Conservation (phyloP, 2,888 invertebrate species). For the Chrysina gloriosa region DNA sequence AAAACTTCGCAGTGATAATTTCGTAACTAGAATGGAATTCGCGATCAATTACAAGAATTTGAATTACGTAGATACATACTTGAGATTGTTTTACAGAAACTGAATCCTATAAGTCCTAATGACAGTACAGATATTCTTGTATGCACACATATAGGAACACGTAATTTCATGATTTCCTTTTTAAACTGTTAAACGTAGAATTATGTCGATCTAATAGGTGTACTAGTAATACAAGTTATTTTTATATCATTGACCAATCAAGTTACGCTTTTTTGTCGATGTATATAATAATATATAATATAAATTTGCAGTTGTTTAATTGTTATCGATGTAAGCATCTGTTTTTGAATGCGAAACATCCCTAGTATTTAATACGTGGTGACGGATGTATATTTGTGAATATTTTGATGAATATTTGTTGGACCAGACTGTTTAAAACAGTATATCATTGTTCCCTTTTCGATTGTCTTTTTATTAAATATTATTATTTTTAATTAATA, state of each 20-base stretch:
- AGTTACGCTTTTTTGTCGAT: constrained; percentile 65
- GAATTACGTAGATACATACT: background rate
- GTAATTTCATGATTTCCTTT: constrained; percentile 29
- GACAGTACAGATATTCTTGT: constrained; percentile 15
- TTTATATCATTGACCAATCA: constrained; percentile 67
- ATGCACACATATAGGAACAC: constrained; percentile 26
- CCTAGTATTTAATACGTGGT: constrained; percentile 62
- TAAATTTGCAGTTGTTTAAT: constrained; percentile 65
- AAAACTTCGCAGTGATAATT: constrained; percentile 1
- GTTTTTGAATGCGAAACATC: constrained; percentile 58
- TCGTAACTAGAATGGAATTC: background rate
- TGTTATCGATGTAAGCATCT: constrained; percentile 61
- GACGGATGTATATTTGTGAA: constrained; percentile 66
- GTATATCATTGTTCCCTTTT: constrained; percentile 42
- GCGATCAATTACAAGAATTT: background rate
- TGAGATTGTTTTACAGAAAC: constrained; percentile 15
- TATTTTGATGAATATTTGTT: constrained; percentile 57
- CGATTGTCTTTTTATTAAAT: constrained; percentile 42
- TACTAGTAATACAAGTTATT: constrained; percentile 62
- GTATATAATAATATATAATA: constrained; percentile 57
- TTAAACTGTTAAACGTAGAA: constrained; percentile 42
- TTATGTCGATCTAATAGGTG: constrained; percentile 42
- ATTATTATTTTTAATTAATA: constrained; percentile 45
- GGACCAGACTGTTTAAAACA: constrained; percentile 57
- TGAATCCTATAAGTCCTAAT: constrained; percentile 12